These are phyloP conservation scores for Halcyon chelicuti DNA, from an alignment of 2,797 vertebrate genomes.

Conservation along the genomic window DNA sequence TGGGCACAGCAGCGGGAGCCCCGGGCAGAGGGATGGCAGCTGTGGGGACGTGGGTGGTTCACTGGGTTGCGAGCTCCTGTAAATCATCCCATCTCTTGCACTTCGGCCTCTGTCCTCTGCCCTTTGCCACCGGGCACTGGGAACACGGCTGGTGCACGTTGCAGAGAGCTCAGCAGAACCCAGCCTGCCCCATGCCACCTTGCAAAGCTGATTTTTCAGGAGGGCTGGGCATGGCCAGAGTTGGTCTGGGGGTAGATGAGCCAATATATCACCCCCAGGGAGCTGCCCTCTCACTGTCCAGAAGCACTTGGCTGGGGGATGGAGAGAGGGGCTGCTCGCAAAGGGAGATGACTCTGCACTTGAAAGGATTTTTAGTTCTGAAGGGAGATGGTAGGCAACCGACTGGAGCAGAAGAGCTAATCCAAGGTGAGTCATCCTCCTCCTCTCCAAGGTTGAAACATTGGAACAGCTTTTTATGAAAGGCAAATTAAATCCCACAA, in stretches of 20 bases:
- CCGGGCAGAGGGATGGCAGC: neutral
- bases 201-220: neutral
- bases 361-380: neutral
- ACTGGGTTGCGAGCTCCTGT: neutral
- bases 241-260: neutral
- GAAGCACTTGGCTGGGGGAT: neutral
- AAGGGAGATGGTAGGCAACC: neutral
- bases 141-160: accelerated
- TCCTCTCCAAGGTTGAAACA: neutral
- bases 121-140: accelerated
- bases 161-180: neutral
- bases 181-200: neutral
- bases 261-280: accelerated
- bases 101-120: neutral
- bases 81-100: neutral
- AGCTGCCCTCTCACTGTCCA: neutral
- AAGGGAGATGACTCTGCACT: neutral
- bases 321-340: neutral
- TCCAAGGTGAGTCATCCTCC: neutral
- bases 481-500: slow-evolving; percentile 52
- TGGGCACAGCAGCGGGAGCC: accelerated
- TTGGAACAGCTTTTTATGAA: neutral
- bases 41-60: neutral
- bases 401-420: neutral
- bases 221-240: neutral